A percentile compares a stretch with the other conserved stretches of the same genome.
These are phyloP conservation scores for Charadrius vociferus DNA, from an alignment of 2,113 vertebrate species.

Conservation along the genomic window DNA sequence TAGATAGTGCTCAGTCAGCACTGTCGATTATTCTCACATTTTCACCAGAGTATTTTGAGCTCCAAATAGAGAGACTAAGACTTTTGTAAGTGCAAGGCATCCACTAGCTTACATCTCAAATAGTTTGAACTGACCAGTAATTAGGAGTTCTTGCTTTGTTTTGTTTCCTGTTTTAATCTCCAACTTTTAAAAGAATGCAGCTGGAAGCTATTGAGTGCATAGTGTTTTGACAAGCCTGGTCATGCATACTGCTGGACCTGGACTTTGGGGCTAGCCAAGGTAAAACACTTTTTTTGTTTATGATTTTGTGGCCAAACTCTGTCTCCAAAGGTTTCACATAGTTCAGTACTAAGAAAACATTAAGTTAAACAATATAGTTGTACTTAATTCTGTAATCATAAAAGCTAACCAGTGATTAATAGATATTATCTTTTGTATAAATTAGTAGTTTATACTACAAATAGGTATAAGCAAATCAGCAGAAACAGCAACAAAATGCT, in stretches of 20 bases:
- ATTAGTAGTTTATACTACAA: background rate
- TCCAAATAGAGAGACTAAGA: background rate
- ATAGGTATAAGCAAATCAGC: background rate
- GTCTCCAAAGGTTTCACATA: background rate
- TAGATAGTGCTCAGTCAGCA: background rate
- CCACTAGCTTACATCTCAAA: background rate
- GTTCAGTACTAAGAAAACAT: background rate
- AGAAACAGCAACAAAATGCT: background rate
- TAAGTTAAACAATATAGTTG: background rate
- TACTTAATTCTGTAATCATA: background rate
- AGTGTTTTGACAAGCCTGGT: background rate
- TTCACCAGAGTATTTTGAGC: background rate
- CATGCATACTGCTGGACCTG: background rate
- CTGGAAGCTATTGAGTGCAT: background rate
- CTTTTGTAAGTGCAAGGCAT: background rate
- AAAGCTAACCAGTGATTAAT: background rate
- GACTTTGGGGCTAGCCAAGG: background rate
- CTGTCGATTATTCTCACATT: background rate
- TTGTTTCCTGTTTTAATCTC: background rate
- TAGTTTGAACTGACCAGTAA: background rate
- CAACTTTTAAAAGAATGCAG: background rate
- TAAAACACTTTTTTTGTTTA: background rate
- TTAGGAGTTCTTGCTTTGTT: background rate
- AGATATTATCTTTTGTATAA: background rate
- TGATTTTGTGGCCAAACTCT: background rate